Base-by-base conservation (phyloP, 1,140 invertebrate genomes). In the Anagrus nilaparvatae region DNA sequence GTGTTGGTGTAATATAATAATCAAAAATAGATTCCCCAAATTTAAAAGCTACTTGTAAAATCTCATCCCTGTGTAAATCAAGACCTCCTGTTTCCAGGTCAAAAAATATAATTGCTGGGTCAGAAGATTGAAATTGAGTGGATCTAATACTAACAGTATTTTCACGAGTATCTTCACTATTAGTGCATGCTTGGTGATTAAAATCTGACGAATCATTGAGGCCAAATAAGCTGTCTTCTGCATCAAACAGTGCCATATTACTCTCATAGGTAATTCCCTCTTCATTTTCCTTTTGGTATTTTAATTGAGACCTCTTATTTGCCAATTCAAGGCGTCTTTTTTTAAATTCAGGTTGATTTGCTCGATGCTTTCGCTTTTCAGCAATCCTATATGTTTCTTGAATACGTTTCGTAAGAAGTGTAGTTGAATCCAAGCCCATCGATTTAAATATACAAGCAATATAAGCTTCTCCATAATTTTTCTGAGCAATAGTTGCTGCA, bases 361-460 rank as follows among this genome's bases (percentile, higher is more conserved):
- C 29, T 31, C 5, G 8, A 7, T 14, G 29, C 8, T 4, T 33
- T 18, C 16, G 14, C 5, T 5, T 17, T 17, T 6, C n/a, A 25
- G 5, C 24, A 7, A 25, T 25, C 5, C 24, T 25, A 25, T 12
- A 25, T 25, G 12, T 25, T 25, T 25, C 12, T 25, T 7, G 12
- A 12, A 33, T 18, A 5, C 13, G 31, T 5, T 33, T 33, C 19
- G 6, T 33, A 8, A 33, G 19, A 6, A 14, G 12, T 18, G 4
- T 13, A 9, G 6, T 17, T 8, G 16, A 4, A 5, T 16, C 4
- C 12, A 33, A 33, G 5, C 10, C 5, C n/a, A 14, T 7, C 17
- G 16, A 2, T 4, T 17, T 5, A n/a, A 52, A 41, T 40, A 48
- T 47, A 1, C 42, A 21, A 3, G 12, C 39, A 3, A 49, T 1